Evolutionary conservation across 2,797 vertebrate species (phyloP).

Genomic region (Glyptemys insculpta): DNA sequence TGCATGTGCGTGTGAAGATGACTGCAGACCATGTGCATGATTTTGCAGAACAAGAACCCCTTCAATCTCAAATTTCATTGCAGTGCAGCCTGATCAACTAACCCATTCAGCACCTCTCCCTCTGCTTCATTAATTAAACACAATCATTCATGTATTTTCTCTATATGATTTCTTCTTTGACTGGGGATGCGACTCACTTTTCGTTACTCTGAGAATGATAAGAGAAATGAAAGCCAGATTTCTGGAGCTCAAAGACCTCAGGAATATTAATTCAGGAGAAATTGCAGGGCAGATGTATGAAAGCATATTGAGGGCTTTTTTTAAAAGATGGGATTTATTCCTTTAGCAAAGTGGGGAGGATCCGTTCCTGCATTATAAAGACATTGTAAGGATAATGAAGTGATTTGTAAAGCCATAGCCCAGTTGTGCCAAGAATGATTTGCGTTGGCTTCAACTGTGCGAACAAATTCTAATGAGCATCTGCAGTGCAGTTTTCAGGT

Average conservation of each 20-base stretch:
- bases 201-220: background rate
- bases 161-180: background rate
- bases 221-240: background rate
- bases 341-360: background rate
- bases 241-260: background rate
- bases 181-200: background rate
- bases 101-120: background rate
- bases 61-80: background rate
- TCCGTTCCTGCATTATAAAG: background rate
- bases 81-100: background rate
- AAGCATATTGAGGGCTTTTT: background rate
- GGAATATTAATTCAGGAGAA: rapidly evolving
- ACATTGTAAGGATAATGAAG: background rate
- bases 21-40: background rate
- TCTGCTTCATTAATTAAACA: background rate
- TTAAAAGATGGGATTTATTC: background rate
- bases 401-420: rapidly evolving
- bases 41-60: no score
- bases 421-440: rapidly evolving
- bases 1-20: background rate
- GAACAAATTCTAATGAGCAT: background rate
- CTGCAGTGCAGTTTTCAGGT: background rate
- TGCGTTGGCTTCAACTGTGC: rapidly evolving
- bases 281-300: background rate
- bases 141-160: constrained; percentile 13